Evolutionary conservation across 2,113 vertebrate species (phyloP), one percentile per base, ranked within the genome.

Genomic region (Myocastor coypus): DNA sequence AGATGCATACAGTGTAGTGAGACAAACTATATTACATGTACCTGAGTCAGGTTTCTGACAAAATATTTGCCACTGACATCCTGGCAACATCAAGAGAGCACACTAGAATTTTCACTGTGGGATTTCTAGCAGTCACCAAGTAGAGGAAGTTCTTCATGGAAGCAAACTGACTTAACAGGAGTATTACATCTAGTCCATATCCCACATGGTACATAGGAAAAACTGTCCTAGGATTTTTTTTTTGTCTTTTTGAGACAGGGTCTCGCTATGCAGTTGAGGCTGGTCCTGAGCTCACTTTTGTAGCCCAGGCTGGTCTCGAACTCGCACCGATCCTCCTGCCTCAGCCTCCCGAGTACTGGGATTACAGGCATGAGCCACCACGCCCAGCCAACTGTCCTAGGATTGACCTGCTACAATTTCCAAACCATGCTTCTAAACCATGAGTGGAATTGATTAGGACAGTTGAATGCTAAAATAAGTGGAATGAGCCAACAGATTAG

Each of bases 341-440:
- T n/a, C n/a, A n/a, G n/a, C n/a, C n/a, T n/a, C n/a, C n/a, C n/a
- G n/a, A n/a, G n/a, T n/a, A n/a, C n/a, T n/a, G n/a, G n/a, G n/a
- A n/a, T n/a, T n/a, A n/a, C n/a, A n/a, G n/a, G n/a, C n/a, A n/a
- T n/a, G n/a, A n/a, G n/a, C n/a, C n/a, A n/a, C n/a, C n/a, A n/a
- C n/a, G n/a, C n/a, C n/a, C n/a, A n/a, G n/a, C n/a, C n/a, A n/a
- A n/a, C n/a, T n/a, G n/a, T n/a, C n/a, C n/a, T n/a, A n/a, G n/a
- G n/a, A n/a, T n/a, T n/a, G n/a, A n/a, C n/a, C n/a, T n/a, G n/a
- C n/a, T n/a, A n/a, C n/a, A n/a, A n/a, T n/a, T n/a, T n/a, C n/a
- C n/a, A n/a, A n/a, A n/a, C n/a, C n/a, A n/a, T n/a, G n/a, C n/a
- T 88, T 92, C 64, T 88, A 71, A 88, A 66, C 34, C 20, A 64